phyloP scores from a whole-genome alignment of 1,140 invertebrate genomes.

The Helicorthomorpha holstii region DNA sequence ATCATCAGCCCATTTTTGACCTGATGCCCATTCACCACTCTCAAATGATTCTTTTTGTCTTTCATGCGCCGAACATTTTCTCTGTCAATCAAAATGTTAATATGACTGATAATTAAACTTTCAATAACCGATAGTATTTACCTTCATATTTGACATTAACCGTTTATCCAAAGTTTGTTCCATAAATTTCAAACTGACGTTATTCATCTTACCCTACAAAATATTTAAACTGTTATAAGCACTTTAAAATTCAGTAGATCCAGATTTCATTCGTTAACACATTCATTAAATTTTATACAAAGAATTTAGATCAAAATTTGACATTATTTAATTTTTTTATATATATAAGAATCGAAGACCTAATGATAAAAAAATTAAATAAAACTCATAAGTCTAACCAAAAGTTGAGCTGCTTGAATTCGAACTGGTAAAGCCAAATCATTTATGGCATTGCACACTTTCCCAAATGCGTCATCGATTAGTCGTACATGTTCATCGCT shows the following conservation, averaged over 20 bases:
- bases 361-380: slow-evolving; percentile 1
- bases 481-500: slow-evolving; percentile 55
- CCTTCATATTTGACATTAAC: slow-evolving; percentile 90
- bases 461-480: slow-evolving; percentile 91
- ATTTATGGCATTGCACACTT: slow-evolving; percentile 82
- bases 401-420: slow-evolving; percentile 27
- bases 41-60: slow-evolving; percentile 57
- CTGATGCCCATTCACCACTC: slow-evolving; percentile 75
- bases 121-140: slow-evolving; percentile 17
- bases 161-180: slow-evolving; percentile 97
- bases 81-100: slow-evolving; percentile 20
- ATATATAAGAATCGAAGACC: too few relatives aligned
- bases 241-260: too few relatives aligned
- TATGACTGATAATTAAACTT: slow-evolving; percentile 9
- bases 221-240: too few relatives aligned
- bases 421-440: slow-evolving; percentile 52
- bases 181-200: slow-evolving; percentile 73
- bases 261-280: too few relatives aligned
- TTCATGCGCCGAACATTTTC: slow-evolving; percentile 60
- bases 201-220: slow-evolving; percentile 52
- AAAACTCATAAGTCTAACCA: slow-evolving; percentile 13
- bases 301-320: too few relatives aligned
- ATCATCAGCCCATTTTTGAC: slow-evolving; percentile 80
- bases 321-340: too few relatives aligned
- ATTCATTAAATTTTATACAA: too few relatives aligned